A percentile compares a stretch with the other conserved stretches of the same genome.
Conservation (phyloP, 2,797 vertebrate species). For the Glyptemys insculpta region DNA sequence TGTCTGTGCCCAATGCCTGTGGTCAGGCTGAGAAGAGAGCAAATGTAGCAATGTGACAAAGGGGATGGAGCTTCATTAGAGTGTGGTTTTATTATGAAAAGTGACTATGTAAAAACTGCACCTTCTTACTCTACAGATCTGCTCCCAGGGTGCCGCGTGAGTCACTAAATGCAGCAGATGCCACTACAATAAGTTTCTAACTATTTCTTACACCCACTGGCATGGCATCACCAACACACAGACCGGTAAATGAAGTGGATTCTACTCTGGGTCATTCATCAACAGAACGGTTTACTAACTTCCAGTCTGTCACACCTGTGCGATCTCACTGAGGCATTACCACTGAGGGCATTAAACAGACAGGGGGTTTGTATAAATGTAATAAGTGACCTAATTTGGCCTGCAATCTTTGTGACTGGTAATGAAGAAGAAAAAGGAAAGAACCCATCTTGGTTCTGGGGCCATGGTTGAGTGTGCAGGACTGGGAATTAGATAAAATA, state of each 20-base stretch:
- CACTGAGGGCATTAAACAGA: neutral
- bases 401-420: neutral
- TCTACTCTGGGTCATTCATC: neutral
- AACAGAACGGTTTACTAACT: neutral
- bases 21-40: neutral
- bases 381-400: accelerated
- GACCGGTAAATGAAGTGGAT: neutral
- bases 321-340: neutral
- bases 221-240: neutral
- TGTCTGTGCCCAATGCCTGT: neutral
- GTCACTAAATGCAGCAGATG: neutral
- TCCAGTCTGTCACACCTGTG: neutral
- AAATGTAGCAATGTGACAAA: accelerated
- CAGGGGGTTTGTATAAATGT: neutral
- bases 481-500: neutral
- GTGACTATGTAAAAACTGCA: accelerated
- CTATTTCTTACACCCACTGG: neutral
- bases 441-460: neutral
- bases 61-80: accelerated
- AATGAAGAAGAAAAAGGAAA: accelerated
- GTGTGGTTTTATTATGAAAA: neutral
- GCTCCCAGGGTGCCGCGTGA: neutral
- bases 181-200: neutral
- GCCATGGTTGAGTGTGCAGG: accelerated
- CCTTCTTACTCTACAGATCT: neutral